These are phyloP conservation scores for Clamator glandarius DNA, from an alignment of 2,797 vertebrate species.

Conservation along the genomic window DNA sequence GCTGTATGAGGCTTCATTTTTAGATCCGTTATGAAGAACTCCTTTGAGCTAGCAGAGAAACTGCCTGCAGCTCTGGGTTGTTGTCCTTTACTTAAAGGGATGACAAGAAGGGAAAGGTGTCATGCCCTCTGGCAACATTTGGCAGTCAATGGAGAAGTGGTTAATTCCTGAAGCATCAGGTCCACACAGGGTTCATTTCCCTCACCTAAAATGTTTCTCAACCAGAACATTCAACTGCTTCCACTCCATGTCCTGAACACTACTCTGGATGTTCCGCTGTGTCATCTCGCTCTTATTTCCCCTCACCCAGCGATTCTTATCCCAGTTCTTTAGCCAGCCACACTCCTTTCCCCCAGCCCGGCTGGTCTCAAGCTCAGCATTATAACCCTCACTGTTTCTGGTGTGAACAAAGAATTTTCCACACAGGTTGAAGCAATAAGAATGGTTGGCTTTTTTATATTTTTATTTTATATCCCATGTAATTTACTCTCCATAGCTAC, in stretches of 20 bases:
- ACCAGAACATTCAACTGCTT: background rate
- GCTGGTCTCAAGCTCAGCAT: background rate
- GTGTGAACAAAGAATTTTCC: background rate
- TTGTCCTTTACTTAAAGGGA: background rate
- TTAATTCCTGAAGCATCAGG: background rate
- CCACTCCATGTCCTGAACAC: background rate
- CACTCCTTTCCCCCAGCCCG: background rate
- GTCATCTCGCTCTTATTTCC: background rate
- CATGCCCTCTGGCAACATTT: background rate
- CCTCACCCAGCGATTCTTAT: fast-evolving
- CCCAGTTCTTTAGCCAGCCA: background rate
- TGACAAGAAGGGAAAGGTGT: background rate
- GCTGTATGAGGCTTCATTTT: background rate
- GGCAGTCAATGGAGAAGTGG: background rate
- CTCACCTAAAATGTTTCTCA: background rate
- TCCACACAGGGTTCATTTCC: background rate
- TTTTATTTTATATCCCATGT: background rate
- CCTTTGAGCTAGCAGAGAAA: background rate
- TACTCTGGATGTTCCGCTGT: background rate
- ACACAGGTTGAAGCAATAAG: background rate
- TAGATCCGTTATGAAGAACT: background rate
- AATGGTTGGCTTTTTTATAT: background rate
- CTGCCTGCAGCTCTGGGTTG: background rate
- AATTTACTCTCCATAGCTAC: no score
- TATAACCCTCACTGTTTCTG: background rate